Conservation (phyloP, 2,888 invertebrate species). For the Subacronicta megacephala region DNA sequence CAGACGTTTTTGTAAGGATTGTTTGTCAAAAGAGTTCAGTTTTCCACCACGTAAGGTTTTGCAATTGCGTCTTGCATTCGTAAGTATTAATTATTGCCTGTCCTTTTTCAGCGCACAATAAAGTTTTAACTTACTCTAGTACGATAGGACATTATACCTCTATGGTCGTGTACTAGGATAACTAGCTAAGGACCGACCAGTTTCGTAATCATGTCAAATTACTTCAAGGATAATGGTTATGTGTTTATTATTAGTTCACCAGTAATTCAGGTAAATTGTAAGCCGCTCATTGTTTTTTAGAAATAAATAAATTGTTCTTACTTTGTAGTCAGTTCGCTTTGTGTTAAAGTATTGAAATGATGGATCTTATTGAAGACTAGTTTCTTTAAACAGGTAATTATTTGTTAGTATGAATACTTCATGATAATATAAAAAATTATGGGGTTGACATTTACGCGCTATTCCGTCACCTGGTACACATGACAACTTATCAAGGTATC, state of each 20-base stretch:
- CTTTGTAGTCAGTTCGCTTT: conserved; percentile 3
- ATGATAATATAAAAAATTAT: too few species aligned
- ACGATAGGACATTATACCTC: not conserved
- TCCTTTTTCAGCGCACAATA: too few species aligned
- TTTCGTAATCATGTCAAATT: conserved; percentile 59
- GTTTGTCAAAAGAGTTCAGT: too few species aligned
- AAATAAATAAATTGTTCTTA: conserved; percentile 9
- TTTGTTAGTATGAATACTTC: too few species aligned
- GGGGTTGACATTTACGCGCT: too few species aligned
- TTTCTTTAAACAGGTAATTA: not conserved
- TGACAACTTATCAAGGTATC: too few species aligned
- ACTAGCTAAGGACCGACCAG: conserved; percentile 34
- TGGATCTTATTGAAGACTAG: too few species aligned
- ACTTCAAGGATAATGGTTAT: conserved; percentile 43
- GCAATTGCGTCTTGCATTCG: too few species aligned
- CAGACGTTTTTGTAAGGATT: too few species aligned
- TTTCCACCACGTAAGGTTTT: too few species aligned
- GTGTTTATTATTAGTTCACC: conserved; percentile 50
- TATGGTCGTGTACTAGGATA: conserved; percentile 25
- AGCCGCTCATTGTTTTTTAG: conserved; percentile 1
- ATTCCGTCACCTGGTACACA: too few species aligned
- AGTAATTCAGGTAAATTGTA: conserved; percentile 36
- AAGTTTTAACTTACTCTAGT: not conserved
- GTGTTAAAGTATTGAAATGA: not conserved
- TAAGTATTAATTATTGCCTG: too few species aligned